Evolutionary conservation across 2,113 vertebrate species (phyloP).

Genomic region (Dipodomys stephensi): DNA sequence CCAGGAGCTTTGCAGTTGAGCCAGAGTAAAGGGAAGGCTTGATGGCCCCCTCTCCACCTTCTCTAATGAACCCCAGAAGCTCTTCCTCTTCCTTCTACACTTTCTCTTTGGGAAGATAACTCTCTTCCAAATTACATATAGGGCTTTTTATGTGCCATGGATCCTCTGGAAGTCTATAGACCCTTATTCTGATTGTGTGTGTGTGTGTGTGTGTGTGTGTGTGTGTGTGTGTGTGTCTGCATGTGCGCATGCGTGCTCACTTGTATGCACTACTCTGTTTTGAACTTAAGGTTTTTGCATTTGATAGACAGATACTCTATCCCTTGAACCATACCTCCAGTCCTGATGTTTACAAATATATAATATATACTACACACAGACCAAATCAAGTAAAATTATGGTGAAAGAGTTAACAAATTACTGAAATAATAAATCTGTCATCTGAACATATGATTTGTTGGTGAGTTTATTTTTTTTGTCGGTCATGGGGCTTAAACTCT

Average conservation of each 20-base stretch:
- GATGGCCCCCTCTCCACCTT: not conserved
- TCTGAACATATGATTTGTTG: not conserved
- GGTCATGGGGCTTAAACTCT: too few relatives aligned
- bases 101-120: not conserved
- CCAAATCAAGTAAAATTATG: not conserved
- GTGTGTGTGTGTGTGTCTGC: too few relatives aligned
- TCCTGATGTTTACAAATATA: not conserved
- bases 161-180: not conserved
- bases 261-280: too few relatives aligned
- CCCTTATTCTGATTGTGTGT: not conserved
- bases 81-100: not conserved
- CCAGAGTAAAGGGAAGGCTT: not conserved
- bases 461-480: not conserved
- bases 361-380: not conserved
- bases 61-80: not conserved
- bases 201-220: too few relatives aligned
- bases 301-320: too few relatives aligned
- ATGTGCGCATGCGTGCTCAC: too few relatives aligned
- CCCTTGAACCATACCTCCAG: too few relatives aligned
- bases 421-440: not conserved
- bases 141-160: not conserved
- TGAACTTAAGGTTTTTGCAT: too few relatives aligned
- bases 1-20: too few relatives aligned
- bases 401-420: conserved; percentile 18
- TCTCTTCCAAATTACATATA: not conserved